Conservation (phyloP, 2,888 invertebrate genomes). For the Myathropa florea region DNA sequence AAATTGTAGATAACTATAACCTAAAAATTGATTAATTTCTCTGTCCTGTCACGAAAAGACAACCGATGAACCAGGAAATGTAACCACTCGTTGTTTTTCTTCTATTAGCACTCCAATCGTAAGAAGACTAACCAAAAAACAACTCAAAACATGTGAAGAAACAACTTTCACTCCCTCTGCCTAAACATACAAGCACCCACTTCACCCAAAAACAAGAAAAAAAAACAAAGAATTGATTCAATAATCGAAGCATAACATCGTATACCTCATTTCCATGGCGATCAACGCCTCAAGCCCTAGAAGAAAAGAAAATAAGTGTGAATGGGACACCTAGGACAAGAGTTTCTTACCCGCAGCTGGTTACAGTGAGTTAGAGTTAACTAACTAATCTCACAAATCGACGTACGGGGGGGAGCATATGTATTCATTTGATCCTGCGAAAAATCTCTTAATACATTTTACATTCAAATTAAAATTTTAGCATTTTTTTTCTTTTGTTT, state of each 20-base stretch:
- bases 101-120: neutral
- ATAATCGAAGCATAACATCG: neutral
- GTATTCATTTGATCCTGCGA: neutral
- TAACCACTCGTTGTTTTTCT: neutral
- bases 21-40: neutral
- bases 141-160: neutral
- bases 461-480: neutral
- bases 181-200: neutral
- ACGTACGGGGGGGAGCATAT: neutral
- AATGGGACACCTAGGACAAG: neutral
- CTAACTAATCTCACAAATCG: neutral
- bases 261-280: neutral
- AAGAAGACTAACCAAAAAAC: neutral
- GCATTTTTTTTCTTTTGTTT: neutral
- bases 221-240: neutral
- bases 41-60: neutral
- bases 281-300: neutral
- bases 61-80: neutral
- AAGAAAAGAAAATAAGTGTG: neutral
- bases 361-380: neutral
- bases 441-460: neutral
- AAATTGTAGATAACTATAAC: neutral
- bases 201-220: neutral
- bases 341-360: neutral
- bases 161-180: neutral